Conservation (phyloP, 2,113 vertebrate genomes). For the Gymnocephalus cernua region DNA sequence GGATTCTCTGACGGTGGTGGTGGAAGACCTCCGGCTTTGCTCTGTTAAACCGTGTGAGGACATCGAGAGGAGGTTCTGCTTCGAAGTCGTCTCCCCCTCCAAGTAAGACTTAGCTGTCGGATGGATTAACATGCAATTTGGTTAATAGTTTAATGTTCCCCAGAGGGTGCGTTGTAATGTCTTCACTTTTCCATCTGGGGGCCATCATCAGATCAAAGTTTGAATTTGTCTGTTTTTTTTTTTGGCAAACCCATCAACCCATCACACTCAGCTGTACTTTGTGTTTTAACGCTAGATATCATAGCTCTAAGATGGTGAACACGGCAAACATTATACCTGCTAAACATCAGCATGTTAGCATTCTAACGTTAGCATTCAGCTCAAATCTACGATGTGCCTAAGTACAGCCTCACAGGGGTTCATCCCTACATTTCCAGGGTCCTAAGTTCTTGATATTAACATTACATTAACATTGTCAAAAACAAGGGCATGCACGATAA, state of each 20-base stretch:
- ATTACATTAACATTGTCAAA: no score
- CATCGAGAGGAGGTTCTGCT: constrained; percentile 97
- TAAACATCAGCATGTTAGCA: no score
- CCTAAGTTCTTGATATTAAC: no score
- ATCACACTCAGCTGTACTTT: neutral
- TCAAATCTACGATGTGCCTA: no score
- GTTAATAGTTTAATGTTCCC: neutral
- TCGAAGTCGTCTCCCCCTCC: constrained; percentile 96
- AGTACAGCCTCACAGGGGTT: no score
- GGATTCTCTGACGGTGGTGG: constrained; percentile 96
- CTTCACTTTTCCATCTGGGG: neutral
- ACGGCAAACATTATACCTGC: neutral
- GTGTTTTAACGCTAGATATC: neutral
- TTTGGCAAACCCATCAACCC: neutral
- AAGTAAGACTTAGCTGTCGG: constrained; percentile 86
- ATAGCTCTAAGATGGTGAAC: neutral
- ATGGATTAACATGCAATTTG: neutral
- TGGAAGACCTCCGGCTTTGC: constrained; percentile 95
- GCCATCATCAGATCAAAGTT: neutral
- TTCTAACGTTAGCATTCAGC: no score
- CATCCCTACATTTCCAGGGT: no score
- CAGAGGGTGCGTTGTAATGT: neutral
- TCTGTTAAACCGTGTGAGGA: constrained; percentile 97
- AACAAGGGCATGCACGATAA: no score
- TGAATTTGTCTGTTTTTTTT: neutral